Evolutionary conservation across 2,888 invertebrate genomes (phyloP).

Genomic region (Apocheima hispidaria): DNA sequence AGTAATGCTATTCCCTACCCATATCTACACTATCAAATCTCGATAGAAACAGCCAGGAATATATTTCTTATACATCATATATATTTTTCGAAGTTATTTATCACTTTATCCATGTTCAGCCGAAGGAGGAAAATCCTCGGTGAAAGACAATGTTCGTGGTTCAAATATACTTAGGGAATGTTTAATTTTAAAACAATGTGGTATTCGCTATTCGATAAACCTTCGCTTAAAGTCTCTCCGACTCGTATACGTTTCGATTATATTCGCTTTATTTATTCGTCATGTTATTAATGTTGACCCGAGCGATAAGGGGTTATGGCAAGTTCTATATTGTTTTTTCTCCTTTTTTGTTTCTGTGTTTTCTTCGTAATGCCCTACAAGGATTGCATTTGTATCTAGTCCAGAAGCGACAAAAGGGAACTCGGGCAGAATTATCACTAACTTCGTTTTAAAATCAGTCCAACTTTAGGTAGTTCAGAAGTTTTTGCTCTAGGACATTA

Average conservation of each 20-base stretch:
- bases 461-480: background rate
- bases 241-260: constrained; percentile 28
- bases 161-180: constrained; percentile 20
- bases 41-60: constrained; percentile 24
- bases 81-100: constrained; percentile 6
- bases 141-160: background rate
- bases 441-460: background rate
- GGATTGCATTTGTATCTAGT: background rate
- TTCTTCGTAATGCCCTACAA: background rate
- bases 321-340: background rate
- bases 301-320: background rate
- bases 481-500: background rate
- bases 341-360: no score
- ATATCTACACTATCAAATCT: constrained; percentile 31
- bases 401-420: background rate
- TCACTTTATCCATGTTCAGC: background rate
- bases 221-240: constrained; percentile 13
- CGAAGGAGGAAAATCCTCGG: no score
- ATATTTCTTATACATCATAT: constrained; percentile 22
- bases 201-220: constrained; percentile 5
- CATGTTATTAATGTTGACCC: constrained; percentile 8
- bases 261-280: constrained; percentile 9
- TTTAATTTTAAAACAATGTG: constrained; percentile 1
- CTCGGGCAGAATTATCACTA: background rate
- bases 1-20: constrained; percentile 18